Evolutionary conservation across 1,140 invertebrate genomes (phyloP).

Genomic region (Drosophila ananassae): DNA sequence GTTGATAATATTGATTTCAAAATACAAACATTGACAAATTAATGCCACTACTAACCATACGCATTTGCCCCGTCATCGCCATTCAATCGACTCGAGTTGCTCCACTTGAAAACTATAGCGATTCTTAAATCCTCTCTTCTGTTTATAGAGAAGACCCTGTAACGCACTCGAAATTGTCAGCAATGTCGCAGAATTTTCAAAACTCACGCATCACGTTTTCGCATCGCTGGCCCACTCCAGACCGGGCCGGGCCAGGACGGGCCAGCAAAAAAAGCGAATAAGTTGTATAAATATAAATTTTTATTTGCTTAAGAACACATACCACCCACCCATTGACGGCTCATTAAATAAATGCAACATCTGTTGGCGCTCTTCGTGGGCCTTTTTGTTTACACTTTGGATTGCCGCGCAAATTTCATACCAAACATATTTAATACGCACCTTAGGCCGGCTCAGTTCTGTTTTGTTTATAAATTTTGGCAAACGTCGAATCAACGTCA

Average conservation of each 20-base stretch:
- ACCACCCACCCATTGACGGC: constrained; percentile 39
- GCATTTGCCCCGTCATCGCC: constrained; percentile 57
- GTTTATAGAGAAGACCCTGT: constrained; percentile 50
- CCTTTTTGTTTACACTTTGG: constrained; percentile 67
- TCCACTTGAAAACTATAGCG: constrained; percentile 54
- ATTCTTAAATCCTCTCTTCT: constrained; percentile 30
- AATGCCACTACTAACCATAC: constrained; percentile 50
- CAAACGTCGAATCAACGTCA: constrained; percentile 40
- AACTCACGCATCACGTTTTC: constrained; percentile 29
- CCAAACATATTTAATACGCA: constrained; percentile 58
- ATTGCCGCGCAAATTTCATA: constrained; percentile 46
- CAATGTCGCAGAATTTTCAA: constrained; percentile 29
- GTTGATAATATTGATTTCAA: constrained; percentile 75
- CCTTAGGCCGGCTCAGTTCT: constrained; percentile 25
- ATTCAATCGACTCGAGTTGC: constrained; percentile 43
- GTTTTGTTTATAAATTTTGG: constrained; percentile 51
- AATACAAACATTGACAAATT: constrained; percentile 78
- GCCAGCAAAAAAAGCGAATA: constrained; percentile 28
- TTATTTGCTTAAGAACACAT: constrained; percentile 67
- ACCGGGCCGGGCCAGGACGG: constrained; percentile 16
- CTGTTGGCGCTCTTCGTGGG: constrained; percentile 58
- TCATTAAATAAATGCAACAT: constrained; percentile 73
- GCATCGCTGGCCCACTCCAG: constrained; percentile 12
- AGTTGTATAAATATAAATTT: constrained; percentile 61
- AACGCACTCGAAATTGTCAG: constrained; percentile 37